Evolutionary conservation across 2,888 invertebrate species (phyloP).

Genomic region (Lithodes maja): DNA sequence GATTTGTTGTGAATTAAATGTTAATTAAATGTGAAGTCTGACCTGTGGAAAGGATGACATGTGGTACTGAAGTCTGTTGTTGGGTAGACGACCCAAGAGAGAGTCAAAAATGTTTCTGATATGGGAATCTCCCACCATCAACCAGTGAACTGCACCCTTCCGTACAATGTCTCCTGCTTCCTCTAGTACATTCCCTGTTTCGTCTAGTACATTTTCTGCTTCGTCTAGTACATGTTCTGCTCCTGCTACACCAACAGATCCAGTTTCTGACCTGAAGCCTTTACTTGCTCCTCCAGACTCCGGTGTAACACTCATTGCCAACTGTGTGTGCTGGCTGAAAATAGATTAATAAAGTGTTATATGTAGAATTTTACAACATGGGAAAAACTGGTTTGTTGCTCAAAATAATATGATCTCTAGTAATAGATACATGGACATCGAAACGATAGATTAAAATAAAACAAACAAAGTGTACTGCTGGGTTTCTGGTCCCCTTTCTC

Average conservation of each 20-base stretch:
- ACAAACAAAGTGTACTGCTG: too few species aligned
- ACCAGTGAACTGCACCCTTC: slow-evolving; percentile 1
- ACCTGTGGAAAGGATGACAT: slow-evolving; percentile 1
- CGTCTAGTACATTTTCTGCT: not conserved
- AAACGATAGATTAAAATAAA: too few species aligned
- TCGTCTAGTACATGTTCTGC: not conserved
- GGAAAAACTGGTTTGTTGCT: too few species aligned
- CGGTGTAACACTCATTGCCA: not conserved
- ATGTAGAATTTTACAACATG: too few species aligned
- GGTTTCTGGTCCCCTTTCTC: too few species aligned
- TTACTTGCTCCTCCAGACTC: not conserved
- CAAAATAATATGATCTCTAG: too few species aligned
- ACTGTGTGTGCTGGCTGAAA: not conserved
- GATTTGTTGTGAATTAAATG: not conserved
- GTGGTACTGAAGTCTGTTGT: not conserved
- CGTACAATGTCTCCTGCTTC: not conserved
- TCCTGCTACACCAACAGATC: not conserved
- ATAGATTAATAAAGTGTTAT: too few species aligned
- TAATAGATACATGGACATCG: too few species aligned
- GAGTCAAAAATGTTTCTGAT: slow-evolving; percentile 7
- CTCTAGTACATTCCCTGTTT: not conserved
- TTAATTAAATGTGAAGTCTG: not conserved
- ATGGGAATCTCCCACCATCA: slow-evolving; percentile 21
- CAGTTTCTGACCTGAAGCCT: not conserved
- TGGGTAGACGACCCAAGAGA: not conserved